Conservation (phyloP, 2,888 invertebrate species). For the Mactromeris polynyma region DNA sequence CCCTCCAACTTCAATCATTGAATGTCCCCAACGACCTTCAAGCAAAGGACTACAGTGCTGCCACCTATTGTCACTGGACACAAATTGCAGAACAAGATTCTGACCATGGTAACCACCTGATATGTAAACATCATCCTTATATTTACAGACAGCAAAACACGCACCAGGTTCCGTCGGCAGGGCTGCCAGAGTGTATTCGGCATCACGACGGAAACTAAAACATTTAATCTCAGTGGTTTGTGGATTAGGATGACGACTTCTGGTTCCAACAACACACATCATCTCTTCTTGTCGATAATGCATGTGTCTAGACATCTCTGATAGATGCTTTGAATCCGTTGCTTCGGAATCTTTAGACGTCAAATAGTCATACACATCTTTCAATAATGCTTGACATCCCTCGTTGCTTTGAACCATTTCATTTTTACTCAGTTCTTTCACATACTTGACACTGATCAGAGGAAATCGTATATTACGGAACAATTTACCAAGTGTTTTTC, state of each 20-base stretch:
- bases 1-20: slow-evolving; percentile 65
- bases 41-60: slow-evolving; percentile 67
- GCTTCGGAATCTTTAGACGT: slow-evolving; percentile 42
- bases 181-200: slow-evolving; percentile 67
- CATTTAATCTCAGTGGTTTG: slow-evolving; percentile 74
- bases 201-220: slow-evolving; percentile 72
- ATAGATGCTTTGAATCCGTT: slow-evolving; percentile 27
- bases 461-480: slow-evolving; percentile 69
- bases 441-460: slow-evolving; percentile 68
- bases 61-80: slow-evolving; percentile 68
- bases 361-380: slow-evolving; percentile 45
- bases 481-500: slow-evolving; percentile 52
- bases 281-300: slow-evolving; percentile 73
- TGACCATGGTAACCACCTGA: slow-evolving; percentile 73
- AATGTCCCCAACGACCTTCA: slow-evolving; percentile 73
- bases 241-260: slow-evolving; percentile 73
- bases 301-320: slow-evolving; percentile 60
- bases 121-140: slow-evolving; percentile 69
- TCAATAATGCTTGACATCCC: slow-evolving; percentile 35
- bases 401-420: slow-evolving; percentile 45
- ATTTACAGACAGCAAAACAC: slow-evolving; percentile 74
- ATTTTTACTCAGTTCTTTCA: slow-evolving; percentile 56
- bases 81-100: slow-evolving; percentile 68
- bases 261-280: slow-evolving; percentile 73
- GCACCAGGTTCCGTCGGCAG: slow-evolving; percentile 74